A percentile compares a stretch with the other conserved stretches of the same genome.
phyloP scores from a whole-genome alignment of 2,888 invertebrate genomes.

The Megalurothrips usitatus region DNA sequence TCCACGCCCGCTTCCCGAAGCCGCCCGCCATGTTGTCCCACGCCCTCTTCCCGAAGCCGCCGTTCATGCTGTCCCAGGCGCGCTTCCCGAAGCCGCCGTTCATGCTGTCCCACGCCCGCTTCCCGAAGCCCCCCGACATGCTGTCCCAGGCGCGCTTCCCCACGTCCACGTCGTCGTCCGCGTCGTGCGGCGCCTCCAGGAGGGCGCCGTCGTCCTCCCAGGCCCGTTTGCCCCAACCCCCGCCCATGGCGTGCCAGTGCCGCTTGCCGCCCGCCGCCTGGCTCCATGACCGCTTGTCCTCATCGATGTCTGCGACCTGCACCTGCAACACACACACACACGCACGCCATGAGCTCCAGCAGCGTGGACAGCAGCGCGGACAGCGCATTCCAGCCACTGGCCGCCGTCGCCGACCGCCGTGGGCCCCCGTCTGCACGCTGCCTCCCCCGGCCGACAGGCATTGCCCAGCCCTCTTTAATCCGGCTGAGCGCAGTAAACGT shows the following conservation, averaged over 20 bases:
- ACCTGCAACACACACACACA: background rate
- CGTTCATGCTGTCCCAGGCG: background rate
- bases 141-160: background rate
- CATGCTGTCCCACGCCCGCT: constrained; percentile 13
- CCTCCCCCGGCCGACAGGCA: background rate
- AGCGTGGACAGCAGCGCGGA: too few relatives aligned
- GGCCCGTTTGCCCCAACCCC: constrained; percentile 3
- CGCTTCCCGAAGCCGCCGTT: background rate
- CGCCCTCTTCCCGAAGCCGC: background rate
- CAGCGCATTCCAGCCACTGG: too few relatives aligned
- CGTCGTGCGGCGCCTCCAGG: background rate
- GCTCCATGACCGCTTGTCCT: constrained; percentile 19
- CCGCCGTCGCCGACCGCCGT: too few relatives aligned
- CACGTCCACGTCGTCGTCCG: background rate
- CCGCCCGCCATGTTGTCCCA: background rate
- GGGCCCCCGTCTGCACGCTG: too few relatives aligned
- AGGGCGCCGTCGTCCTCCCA: background rate
- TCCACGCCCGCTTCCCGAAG: background rate
- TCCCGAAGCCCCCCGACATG: background rate
- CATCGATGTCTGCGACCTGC: background rate
- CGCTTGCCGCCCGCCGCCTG: background rate
- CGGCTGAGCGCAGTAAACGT: background rate
- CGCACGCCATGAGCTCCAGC: too few relatives aligned
- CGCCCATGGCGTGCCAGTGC: background rate
- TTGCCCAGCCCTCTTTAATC: background rate